A percentile compares a stretch with the other conserved stretches of the same genome.
These are phyloP conservation scores for Syrista parreyssii DNA, from an alignment of 2,888 invertebrate species.

Conservation along the genomic window DNA sequence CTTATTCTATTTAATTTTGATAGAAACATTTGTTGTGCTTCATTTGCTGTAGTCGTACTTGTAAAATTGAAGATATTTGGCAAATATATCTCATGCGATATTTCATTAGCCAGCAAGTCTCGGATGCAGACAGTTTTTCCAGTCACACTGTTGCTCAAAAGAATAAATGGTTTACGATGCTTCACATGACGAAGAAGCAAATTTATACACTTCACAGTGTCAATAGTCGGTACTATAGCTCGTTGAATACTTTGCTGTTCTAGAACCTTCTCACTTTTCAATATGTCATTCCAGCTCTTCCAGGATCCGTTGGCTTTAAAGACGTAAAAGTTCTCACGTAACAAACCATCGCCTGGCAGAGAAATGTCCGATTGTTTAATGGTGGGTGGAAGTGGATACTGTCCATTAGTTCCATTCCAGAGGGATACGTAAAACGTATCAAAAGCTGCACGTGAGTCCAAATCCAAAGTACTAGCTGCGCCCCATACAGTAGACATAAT, in stretches of 20 bases:
- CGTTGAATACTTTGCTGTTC: constrained; percentile 30
- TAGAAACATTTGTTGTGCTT: constrained; percentile 68
- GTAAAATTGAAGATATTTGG: constrained; percentile 71
- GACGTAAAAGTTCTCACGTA: constrained; percentile 72
- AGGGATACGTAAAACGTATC: constrained; percentile 61
- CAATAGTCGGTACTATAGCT: constrained; percentile 71
- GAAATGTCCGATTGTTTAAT: constrained; percentile 70
- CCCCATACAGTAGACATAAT: constrained; percentile 70
- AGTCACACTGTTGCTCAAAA: constrained; percentile 73
- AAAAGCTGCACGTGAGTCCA: constrained; percentile 60
- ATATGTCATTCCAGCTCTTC: constrained; percentile 71
- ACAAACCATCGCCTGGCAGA: constrained; percentile 68
- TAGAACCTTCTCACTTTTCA: constrained; percentile 65
- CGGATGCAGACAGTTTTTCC: constrained; percentile 74
- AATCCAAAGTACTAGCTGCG: constrained; percentile 68
- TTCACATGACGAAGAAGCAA: constrained; percentile 70
- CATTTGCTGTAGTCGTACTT: constrained; percentile 67
- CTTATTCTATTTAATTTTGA: constrained; percentile 68
- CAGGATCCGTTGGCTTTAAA: constrained; percentile 72
- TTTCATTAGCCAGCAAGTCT: constrained; percentile 65
- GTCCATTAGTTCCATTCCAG: constrained; percentile 60
- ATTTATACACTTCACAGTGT: constrained; percentile 69
- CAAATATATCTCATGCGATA: constrained; percentile 68
- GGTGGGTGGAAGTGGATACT: constrained; percentile 66
- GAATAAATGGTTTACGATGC: constrained; percentile 68